Evolutionary conservation across 2,113 vertebrate genomes (phyloP).

Genomic region (Anguilla japonica): DNA sequence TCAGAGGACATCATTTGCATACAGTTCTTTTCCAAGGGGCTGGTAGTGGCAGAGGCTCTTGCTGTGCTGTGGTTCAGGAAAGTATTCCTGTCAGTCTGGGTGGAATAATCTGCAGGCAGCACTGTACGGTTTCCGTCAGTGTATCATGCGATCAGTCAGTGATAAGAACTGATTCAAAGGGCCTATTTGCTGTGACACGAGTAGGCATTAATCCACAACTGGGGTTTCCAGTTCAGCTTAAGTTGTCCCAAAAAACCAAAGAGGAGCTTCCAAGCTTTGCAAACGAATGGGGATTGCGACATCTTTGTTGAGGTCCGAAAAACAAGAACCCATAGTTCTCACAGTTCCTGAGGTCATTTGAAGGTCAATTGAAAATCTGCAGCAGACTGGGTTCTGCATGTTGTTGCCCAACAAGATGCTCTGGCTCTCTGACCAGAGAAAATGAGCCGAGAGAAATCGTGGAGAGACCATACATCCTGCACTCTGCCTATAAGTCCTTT

Average conservation of each 20-base stretch:
- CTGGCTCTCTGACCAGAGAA: not conserved
- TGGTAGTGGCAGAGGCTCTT: not conserved
- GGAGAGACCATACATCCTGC: not conserved
- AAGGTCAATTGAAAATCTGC: not conserved
- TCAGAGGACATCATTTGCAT: conserved; percentile 29
- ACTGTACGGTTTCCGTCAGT: not conserved
- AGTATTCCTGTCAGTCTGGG: not conserved
- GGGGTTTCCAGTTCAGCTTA: not conserved
- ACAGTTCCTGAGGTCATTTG: not conserved
- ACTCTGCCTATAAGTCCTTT: not conserved
- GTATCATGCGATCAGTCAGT: not conserved
- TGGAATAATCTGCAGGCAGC: not conserved
- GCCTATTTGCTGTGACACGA: not conserved
- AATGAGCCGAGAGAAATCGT: not conserved
- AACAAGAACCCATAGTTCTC: not conserved
- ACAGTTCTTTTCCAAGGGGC: not conserved
- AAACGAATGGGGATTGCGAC: not conserved
- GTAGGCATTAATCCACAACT: not conserved
- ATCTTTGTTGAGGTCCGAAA: not conserved
- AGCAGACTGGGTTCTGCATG: not conserved
- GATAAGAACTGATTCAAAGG: not conserved
- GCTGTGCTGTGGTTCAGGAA: not conserved
- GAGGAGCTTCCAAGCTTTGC: not conserved
- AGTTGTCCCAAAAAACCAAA: not conserved
- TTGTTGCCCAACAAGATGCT: not conserved